Percentiles rank a stretch among this genome's conserved stretches.
These are phyloP conservation scores for Quadroppia sp. DNA, from an alignment of 2,888 invertebrate genomes.

Conservation along the genomic window DNA sequence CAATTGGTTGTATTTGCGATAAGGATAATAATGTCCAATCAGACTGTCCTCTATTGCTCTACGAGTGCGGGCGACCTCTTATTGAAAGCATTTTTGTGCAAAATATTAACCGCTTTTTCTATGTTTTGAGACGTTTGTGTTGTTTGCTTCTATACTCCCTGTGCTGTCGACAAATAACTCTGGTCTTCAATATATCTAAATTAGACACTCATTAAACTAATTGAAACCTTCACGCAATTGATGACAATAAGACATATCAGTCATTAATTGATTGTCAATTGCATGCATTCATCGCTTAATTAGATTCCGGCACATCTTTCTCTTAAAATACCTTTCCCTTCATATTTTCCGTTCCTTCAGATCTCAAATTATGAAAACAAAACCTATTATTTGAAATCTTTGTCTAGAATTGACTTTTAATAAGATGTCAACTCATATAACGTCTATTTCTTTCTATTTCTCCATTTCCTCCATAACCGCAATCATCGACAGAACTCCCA, in stretches of 20 bases:
- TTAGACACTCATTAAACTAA: conserved; percentile 16
- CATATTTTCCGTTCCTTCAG: neutral
- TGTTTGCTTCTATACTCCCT: neutral
- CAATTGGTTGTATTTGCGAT: neutral
- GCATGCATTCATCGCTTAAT: neutral
- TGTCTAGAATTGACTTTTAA: neutral
- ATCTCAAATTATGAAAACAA: neutral
- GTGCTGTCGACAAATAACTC: neutral
- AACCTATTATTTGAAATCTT: neutral
- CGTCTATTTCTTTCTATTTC: conserved; percentile 27
- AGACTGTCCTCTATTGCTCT: conserved; percentile 17
- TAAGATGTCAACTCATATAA: neutral
- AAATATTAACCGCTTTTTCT: conserved; percentile 14
- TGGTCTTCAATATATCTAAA: neutral
- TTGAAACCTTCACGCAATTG: neutral
- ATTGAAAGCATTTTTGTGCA: neutral
- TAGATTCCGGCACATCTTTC: neutral
- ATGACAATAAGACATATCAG: neutral
- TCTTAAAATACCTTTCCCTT: neutral
- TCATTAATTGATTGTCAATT: neutral
- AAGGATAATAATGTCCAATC: neutral
- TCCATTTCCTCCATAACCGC: conserved; percentile 11
- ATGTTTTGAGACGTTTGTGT: neutral
- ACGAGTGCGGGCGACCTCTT: conserved; percentile 3
- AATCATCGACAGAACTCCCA: conserved; percentile 53